These are phyloP conservation scores for Pleuronectes platessa DNA, from an alignment of 2,113 vertebrate genomes.

Conservation along the genomic window DNA sequence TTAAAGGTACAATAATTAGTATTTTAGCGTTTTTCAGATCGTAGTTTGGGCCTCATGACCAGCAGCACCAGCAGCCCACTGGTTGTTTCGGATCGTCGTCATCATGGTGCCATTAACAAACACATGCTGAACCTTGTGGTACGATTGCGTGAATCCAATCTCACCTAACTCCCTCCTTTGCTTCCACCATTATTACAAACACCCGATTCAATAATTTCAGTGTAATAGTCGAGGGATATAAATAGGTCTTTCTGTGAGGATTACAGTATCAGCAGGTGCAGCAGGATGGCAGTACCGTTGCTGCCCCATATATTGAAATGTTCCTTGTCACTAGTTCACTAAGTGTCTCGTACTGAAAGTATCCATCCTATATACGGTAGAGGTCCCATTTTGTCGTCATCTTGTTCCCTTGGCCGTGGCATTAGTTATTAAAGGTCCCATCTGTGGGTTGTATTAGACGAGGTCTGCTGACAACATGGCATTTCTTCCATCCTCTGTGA, in stretches of 20 bases:
- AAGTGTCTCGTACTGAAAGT: slow-evolving; percentile 12
- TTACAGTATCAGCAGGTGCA: background rate
- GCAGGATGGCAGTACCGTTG: background rate
- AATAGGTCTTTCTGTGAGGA: background rate
- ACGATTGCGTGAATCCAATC: background rate
- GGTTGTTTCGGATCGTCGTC: background rate
- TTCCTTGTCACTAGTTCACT: slow-evolving; percentile 9
- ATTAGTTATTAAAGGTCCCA: slow-evolving; percentile 53
- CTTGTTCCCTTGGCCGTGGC: slow-evolving; percentile 27
- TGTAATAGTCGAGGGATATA: background rate
- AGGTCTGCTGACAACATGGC: slow-evolving; percentile 46
- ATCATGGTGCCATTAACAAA: background rate
- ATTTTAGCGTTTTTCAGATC: too few species aligned
- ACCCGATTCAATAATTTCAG: background rate
- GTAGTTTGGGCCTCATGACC: too few species aligned
- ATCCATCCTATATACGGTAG: slow-evolving; percentile 11
- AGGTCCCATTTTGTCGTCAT: slow-evolving; percentile 29
- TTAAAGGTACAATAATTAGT: too few species aligned
- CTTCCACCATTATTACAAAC: background rate
- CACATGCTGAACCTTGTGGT: background rate
- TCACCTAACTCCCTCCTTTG: background rate
- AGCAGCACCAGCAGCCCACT: too few species aligned
- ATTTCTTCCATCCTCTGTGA: slow-evolving; percentile 41
- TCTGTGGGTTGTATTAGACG: slow-evolving; percentile 56
- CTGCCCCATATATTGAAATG: background rate